A percentile compares a stretch with the other conserved stretches of the same genome.
Conservation (phyloP, 1,140 invertebrate species). For the Eriocheir sinensis region DNA sequence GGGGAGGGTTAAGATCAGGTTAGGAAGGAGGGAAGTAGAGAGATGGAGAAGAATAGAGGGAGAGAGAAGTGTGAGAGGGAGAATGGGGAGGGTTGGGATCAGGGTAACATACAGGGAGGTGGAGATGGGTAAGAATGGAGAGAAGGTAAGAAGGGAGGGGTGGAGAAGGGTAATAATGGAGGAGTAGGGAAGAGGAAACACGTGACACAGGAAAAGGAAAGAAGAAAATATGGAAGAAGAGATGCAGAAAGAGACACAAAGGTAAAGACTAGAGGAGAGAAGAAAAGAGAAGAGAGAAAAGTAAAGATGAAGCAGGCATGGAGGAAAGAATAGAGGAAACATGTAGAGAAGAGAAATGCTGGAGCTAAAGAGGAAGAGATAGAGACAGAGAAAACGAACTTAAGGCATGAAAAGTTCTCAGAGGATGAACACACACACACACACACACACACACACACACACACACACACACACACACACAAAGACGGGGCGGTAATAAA, state of each 20-base stretch:
- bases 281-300: too few species aligned
- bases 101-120: not conserved
- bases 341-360: not conserved
- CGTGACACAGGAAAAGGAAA: constrained; percentile 15
- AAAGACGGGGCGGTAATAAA: too few species aligned
- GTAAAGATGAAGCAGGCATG: too few species aligned
- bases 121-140: not conserved
- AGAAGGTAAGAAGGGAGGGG: not conserved
- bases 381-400: not conserved
- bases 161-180: not conserved
- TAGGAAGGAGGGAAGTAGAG: not conserved
- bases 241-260: too few species aligned
- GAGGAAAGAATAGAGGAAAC: too few species aligned
- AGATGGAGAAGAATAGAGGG: not conserved
- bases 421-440: too few species aligned
- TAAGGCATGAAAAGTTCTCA: too few species aligned
- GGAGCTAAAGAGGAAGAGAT: not conserved
- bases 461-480: too few species aligned
- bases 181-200: not conserved
- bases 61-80: not conserved
- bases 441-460: too few species aligned
- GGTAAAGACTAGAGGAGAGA: not conserved
- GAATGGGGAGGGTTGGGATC: not conserved
- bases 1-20: not conserved
- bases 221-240: too few species aligned